phyloP scores from a whole-genome alignment of 2,797 vertebrate species.

The Acanthopagrus latus region DNA sequence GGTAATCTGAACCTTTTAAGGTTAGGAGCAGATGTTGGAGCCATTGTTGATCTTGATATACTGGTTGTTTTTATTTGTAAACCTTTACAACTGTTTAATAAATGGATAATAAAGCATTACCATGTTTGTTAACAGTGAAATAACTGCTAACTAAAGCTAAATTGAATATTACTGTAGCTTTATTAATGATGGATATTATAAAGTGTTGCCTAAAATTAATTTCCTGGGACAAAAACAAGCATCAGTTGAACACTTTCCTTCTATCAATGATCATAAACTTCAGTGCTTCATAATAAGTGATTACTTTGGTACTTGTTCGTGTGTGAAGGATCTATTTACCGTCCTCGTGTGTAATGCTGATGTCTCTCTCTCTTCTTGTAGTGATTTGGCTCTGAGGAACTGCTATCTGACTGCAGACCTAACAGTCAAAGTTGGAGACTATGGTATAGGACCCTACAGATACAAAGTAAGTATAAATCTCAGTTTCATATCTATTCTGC shows the following conservation, averaged over 20 bases:
- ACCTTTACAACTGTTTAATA: too few relatives aligned
- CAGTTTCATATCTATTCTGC: background rate
- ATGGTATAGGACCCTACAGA: slow-evolving; percentile 93
- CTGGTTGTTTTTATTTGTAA: too few relatives aligned
- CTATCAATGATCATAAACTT: background rate
- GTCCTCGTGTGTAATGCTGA: background rate
- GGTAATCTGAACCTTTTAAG: slow-evolving; percentile 7
- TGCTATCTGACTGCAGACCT: slow-evolving; percentile 96
- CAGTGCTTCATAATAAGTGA: background rate
- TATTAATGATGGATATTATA: too few relatives aligned
- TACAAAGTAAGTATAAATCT: slow-evolving; percentile 90
- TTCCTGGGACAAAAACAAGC: background rate
- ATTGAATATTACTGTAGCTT: too few relatives aligned
- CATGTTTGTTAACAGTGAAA: too few relatives aligned
- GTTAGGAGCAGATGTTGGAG: slow-evolving; percentile 1
- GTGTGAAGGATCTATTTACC: slow-evolving; percentile 2
- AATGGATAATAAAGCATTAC: too few relatives aligned
- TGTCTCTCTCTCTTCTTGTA: slow-evolving; percentile 64
- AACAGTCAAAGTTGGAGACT: slow-evolving; percentile 97
- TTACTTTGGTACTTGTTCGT: slow-evolving; percentile 9
- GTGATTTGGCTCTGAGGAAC: slow-evolving; percentile 96
- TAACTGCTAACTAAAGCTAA: too few relatives aligned
- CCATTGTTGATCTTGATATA: slow-evolving; percentile 1
- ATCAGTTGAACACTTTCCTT: background rate
- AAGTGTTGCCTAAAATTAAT: too few relatives aligned